Evolutionary conservation across 2,888 invertebrate genomes (phyloP), one percentile per base, ranked within the genome.

Genomic region (Leptogaster cylindrica): DNA sequence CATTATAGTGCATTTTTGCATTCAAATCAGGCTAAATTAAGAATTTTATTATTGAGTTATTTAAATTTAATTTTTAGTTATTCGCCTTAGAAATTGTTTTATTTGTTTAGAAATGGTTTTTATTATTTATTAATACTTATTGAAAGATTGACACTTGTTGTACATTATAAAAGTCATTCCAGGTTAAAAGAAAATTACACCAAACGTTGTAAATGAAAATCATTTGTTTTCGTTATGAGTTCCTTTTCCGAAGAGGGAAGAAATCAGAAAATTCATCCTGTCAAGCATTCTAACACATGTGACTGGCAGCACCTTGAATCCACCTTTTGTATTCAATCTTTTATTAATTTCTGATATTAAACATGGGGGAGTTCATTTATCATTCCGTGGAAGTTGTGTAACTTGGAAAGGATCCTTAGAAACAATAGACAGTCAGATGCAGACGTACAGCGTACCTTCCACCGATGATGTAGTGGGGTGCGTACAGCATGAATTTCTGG

Each of bases 331-430:
- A 4, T 25, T 20, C 23, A 20, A 58, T 18, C 16, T 25, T 28
- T 61, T 61, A 61, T 61, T 61, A 61, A 61, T 61, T 61, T 61
- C 28, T 41, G 27, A 28, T 44, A 61, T 44, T 27, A 44, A n/a
- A 44, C 27, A 16, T n/a, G 2, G n/a, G 10, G 2, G 18, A 8
- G 28, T 27, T 18, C 27, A 61, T 61, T 44, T 28, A 61, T 61
- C 61, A 61, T 61, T 12, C 12, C 10, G n/a, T 14, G 41, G 20
- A 44, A 44, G 28, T 28, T 2, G 2, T 7, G 12, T 5, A 39
- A 12, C 16, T 31, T 27, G 41, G 20, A 12, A 44, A 44, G 61
- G 44, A 61, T 41, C 27, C 61, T 41, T 36, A 14, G 18, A 16
- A 41, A 41, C 41, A 41, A 14, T 41, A 41, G 41, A 12, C 14